Evolutionary conservation across 2,113 vertebrate genomes (phyloP).

Genomic region (Centropus bengalensis): DNA sequence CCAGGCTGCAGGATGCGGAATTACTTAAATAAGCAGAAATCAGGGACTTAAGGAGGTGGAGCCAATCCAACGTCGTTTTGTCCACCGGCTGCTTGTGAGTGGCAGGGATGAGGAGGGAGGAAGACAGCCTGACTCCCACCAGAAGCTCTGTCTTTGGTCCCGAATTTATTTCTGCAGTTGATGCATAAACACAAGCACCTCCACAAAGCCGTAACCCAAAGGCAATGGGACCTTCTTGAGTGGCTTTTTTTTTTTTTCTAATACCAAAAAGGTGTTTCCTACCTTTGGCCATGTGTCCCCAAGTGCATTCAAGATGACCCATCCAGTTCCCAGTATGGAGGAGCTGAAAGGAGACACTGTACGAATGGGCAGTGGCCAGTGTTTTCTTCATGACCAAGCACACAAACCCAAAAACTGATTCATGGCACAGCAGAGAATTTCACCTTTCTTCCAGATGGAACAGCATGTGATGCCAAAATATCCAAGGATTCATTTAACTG

Average conservation of each 20-base stretch:
- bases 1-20: background rate
- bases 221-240: background rate
- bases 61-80: background rate
- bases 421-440: background rate
- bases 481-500: background rate
- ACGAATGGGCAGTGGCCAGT: background rate
- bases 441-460: background rate
- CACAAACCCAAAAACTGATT: background rate
- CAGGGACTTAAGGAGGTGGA: accelerated
- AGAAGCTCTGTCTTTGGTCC: background rate
- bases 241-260: background rate
- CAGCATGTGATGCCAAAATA: background rate
- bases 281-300: accelerated
- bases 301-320: background rate
- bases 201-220: background rate
- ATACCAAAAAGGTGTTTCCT: background rate
- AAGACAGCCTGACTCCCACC: background rate
- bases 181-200: background rate
- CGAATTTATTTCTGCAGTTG: background rate
- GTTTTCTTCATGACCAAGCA: background rate
- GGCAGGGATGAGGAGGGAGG: background rate
- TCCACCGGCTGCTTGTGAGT: background rate
- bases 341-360: background rate
- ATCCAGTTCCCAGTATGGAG: background rate
- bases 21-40: background rate